A percentile compares a stretch with the other conserved stretches of the same genome.
Conservation (phyloP, 2,797 vertebrate genomes). For the Avahi laniger region DNA sequence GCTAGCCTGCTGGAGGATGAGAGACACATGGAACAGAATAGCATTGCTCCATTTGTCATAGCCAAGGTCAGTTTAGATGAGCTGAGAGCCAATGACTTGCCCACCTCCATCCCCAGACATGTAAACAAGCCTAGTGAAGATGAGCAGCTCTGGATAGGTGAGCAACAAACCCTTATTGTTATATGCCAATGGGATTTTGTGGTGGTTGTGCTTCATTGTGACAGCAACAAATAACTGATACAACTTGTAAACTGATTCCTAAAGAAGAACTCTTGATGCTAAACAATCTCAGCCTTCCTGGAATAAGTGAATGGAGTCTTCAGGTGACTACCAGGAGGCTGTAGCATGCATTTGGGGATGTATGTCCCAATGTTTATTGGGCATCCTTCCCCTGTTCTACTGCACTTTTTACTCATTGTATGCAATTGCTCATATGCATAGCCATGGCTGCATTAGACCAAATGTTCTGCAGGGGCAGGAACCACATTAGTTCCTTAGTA, state of each 20-base stretch:
- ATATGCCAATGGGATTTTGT: background rate
- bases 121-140: background rate
- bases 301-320: background rate
- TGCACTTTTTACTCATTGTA: background rate
- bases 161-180: background rate
- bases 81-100: background rate
- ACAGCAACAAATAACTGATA: background rate
- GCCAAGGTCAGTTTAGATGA: background rate
- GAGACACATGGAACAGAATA: background rate
- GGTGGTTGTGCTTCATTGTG: background rate
- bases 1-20: background rate
- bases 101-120: background rate
- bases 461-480: background rate
- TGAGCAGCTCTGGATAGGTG: background rate
- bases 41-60: background rate
- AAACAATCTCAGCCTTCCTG: background rate
- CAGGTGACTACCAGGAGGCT: background rate
- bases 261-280: background rate
- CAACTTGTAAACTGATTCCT: background rate
- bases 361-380: background rate
- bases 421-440: background rate
- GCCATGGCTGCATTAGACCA: background rate
- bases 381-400: background rate
- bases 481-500: background rate
- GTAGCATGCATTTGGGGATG: background rate